A percentile compares a stretch with the other conserved stretches of the same genome.
Conservation (phyloP, 1,140 invertebrate genomes). For the Babylonia areolata region DNA sequence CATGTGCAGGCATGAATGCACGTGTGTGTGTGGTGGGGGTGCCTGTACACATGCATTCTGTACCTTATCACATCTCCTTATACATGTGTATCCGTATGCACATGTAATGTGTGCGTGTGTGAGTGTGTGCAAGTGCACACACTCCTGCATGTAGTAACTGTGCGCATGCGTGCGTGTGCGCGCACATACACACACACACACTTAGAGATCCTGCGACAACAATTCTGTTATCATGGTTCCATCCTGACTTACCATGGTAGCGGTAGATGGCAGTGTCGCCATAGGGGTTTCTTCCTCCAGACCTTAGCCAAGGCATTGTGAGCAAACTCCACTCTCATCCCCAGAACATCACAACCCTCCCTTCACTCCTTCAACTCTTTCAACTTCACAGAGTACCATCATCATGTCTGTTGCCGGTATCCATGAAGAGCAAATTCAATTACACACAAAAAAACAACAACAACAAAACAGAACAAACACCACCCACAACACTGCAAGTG, state of each 20-base stretch:
- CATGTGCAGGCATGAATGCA: no score
- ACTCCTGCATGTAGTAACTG: not conserved
- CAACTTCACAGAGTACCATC: not conserved
- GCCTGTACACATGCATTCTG: no score
- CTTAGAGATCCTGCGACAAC: not conserved
- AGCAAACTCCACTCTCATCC: not conserved
- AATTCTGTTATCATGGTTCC: not conserved
- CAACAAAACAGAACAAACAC: no score
- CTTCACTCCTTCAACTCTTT: not conserved
- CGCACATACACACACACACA: not conserved
- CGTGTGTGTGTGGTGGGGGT: no score
- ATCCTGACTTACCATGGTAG: not conserved
- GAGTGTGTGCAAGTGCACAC: no score
- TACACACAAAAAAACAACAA: not conserved
- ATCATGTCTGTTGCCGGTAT: not conserved
- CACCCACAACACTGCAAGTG: no score
- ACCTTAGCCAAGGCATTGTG: not conserved
- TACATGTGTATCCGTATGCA: no score
- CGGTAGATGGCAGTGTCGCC: not conserved
- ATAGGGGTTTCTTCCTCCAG: not conserved
- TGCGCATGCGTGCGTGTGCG: not conserved
- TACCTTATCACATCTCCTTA: not conserved
- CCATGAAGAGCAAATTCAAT: not conserved
- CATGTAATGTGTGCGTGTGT: no score
- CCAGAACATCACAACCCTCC: not conserved